Conservation (phyloP, 2,888 invertebrate genomes). For the Ferrisia virgata region DNA sequence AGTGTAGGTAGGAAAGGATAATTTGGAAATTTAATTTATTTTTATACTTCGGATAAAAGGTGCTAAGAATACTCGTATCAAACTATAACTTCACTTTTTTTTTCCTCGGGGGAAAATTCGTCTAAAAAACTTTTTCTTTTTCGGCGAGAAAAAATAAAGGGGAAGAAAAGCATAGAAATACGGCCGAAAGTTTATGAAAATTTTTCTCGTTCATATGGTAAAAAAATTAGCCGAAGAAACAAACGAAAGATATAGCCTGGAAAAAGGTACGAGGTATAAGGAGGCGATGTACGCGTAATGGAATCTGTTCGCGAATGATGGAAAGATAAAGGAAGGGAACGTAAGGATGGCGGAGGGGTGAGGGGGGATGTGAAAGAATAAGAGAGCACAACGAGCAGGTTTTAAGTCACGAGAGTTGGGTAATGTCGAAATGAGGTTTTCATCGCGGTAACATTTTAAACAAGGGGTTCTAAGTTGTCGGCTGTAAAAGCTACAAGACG, state of each 20-base stretch:
- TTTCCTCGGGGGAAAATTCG: not conserved
- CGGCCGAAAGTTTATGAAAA: not conserved
- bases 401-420: constrained; percentile 18
- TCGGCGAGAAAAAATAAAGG: not conserved
- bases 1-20: too few relatives aligned
- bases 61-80: not conserved
- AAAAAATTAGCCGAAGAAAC: not conserved
- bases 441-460: constrained; percentile 39
- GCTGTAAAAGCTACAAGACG: not conserved
- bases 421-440: constrained; percentile 37
- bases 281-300: not conserved
- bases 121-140: not conserved
- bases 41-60: not conserved
- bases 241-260: not conserved
- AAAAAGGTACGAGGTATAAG: not conserved
- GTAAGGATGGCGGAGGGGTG: not conserved
- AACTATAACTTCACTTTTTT: not conserved
- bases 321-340: not conserved
- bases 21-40: not conserved
- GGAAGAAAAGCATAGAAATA: not conserved
- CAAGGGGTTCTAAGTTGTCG: constrained; percentile 27
- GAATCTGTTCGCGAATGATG: not conserved
- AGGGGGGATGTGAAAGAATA: not conserved
- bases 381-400: not conserved
- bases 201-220: constrained; percentile 2